Base-by-base conservation (phyloP, 2,113 vertebrate genomes). In the Polypterus bichir region DNA sequence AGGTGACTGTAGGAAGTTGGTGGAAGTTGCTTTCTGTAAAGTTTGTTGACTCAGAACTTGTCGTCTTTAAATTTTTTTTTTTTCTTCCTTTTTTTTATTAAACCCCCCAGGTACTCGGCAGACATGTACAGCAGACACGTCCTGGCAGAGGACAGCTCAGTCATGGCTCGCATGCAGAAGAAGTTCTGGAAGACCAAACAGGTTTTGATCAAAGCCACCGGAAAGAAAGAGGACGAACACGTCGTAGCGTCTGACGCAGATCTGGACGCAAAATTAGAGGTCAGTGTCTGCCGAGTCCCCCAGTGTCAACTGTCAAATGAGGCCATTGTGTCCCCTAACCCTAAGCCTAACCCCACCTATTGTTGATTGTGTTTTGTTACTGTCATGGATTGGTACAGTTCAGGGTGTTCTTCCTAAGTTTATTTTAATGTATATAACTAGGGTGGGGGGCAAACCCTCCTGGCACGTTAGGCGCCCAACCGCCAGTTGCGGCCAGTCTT, bases 171-270 rank as follows among this genome's bases (percentile, higher is more conserved):
- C 77, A 88, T 84, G 81, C 87, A 89, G 71, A 88, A 89, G 73
- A 92, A 91, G 74, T 89, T 87, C 54, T 90, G 86, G 88, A 89
- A 92, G 79, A 83, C 76, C 9, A 91, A 89, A 63, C 81, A 92
- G 77, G 83, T 78, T 49, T 76, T 94, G 58, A 89, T 88, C 70
- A 87, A 91, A 75, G 89, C 88, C 65, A 91, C 90, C 0, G 89
- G 91, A 27, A 92, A 92, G 71, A 92, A 91, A 66, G 81, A 92
- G 73, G 87, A 91, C 44, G 84, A 91, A 51, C 77, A 85, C 6
- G 78, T 88, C 61, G 85, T 88, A 74, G 86, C 81, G 0, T 89
- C 88, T 1, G 88, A 92, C 2, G 86, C 88, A 1, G 88, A 94
- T 49, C 77, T 91, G 70, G 86, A 88, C 48, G 82, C 83, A 57